A percentile compares a stretch with the other conserved stretches of the same genome.
phyloP scores from a whole-genome alignment of 53 echinoderm and acorn worm genomes.

The Echinarachnius parma region DNA sequence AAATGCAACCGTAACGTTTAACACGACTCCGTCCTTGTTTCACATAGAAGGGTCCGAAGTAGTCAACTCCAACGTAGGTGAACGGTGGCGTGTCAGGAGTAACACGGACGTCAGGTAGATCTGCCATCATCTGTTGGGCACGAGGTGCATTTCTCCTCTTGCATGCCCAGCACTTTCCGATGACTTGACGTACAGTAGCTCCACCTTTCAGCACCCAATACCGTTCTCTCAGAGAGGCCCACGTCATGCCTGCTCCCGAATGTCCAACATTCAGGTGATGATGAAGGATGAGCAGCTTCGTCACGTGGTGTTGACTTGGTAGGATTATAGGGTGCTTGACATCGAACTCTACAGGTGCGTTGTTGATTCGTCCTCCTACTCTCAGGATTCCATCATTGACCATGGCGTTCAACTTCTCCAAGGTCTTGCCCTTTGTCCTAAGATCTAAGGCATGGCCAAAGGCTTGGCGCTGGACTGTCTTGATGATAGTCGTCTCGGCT shows the following conservation, averaged over 20 bases:
- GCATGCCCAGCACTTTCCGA: constrained; percentile 46
- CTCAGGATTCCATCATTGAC: constrained; percentile 40
- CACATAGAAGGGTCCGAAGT: constrained; percentile 61
- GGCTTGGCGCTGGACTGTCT: too few species aligned
- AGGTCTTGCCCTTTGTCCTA: too few species aligned
- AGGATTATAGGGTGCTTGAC: constrained; percentile 47
- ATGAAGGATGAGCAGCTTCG: constrained; percentile 26
- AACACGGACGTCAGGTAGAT: constrained; percentile 57
- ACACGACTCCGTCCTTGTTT: constrained; percentile 53
- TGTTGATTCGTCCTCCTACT: constrained; percentile 17
- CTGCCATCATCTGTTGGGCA: constrained; percentile 49
- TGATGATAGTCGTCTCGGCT: too few species aligned
- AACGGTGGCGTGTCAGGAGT: constrained; percentile 54
- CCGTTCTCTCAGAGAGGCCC: constrained; percentile 38
- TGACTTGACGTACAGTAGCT: constrained; percentile 41
- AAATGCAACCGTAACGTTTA: constrained; percentile 65
- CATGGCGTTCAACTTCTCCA: too few species aligned
- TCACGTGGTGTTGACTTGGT: constrained; percentile 37
- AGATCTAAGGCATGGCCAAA: too few species aligned
- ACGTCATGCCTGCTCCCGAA: constrained; percentile 51
- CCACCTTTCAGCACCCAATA: constrained; percentile 52
- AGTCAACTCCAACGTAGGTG: constrained; percentile 63
- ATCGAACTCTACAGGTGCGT: constrained; percentile 35
- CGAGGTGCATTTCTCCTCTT: constrained; percentile 7
- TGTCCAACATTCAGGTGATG: constrained; percentile 48